These are phyloP conservation scores for Eurosta solidaginis DNA, from an alignment of 1,140 invertebrate species.

Conservation along the genomic window DNA sequence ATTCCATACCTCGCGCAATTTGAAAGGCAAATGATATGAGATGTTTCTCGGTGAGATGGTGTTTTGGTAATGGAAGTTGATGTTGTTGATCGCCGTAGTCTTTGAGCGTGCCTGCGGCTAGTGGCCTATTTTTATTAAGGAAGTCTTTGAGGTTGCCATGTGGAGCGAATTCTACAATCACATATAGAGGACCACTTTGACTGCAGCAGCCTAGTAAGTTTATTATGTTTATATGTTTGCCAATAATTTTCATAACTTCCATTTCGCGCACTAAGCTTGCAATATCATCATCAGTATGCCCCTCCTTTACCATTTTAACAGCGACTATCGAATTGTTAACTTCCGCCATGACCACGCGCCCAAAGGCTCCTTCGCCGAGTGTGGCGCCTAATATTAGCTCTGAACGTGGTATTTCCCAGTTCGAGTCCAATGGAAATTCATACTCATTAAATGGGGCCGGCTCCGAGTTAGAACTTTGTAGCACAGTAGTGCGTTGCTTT, in stretches of 20 bases:
- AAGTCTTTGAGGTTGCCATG: conserved; percentile 96
- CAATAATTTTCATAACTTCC: conserved; percentile 99
- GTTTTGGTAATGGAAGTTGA: conserved; percentile 63
- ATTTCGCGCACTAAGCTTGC: conserved; percentile 96
- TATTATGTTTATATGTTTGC: conserved; percentile 96
- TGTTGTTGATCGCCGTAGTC: conserved; percentile 62
- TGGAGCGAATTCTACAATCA: conserved; percentile 94
- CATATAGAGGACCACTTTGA: conserved; percentile 90
- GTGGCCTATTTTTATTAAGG: conserved; percentile 80
- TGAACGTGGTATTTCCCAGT: conserved; percentile 88
- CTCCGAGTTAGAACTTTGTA: conserved; percentile 65
- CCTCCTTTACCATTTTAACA: conserved; percentile 99
- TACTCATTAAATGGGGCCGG: conserved; percentile 81
- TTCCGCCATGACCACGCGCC: conserved; percentile 88
- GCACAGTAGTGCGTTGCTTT: conserved; percentile 75
- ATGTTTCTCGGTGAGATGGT: conserved; percentile 87
- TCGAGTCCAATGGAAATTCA: conserved; percentile 87
- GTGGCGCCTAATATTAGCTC: conserved; percentile 77
- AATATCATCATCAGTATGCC: conserved; percentile 97
- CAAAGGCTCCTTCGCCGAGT: conserved; percentile 94
- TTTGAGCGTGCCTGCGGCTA: conserved; percentile 32
- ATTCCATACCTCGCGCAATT: conserved; percentile 96
- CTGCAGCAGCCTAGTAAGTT: conserved; percentile 96
- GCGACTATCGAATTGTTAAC: conserved; percentile 86
- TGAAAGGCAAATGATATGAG: conserved; percentile 96